Base-by-base conservation (phyloP, 2,888 invertebrate species). In the Catonia carolina region DNA sequence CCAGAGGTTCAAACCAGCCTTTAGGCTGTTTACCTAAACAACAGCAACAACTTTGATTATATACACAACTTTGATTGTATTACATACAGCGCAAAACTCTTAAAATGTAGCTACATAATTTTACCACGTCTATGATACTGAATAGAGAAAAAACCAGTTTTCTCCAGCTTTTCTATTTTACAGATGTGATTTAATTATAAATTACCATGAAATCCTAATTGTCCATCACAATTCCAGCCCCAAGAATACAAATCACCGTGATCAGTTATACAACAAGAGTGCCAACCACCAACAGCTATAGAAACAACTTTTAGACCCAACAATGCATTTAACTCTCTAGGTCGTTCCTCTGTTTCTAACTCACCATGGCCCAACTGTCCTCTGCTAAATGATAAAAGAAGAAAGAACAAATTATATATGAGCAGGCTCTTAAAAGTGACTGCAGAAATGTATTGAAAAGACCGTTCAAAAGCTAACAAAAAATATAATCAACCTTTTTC, bases 221-320 rank as follows among this genome's bases (percentile, higher is more conserved):
- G 92, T 0, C 94, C 93, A 67, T 80, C 81, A 60, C 86, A 83
- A 73, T 95, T 95, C 85, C 89, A 92, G 6, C 95, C 95, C 94
- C 95, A 95, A 2, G 81, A 78, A 69, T 93, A 95, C 0, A 93
- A 68, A 70, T 93, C 93, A 12, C 91, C 92, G 71, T 78, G 80
- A 66, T 80, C 78, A 63, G 89, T 89, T 6, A 92, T 70, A 8
- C 85, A 90, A 51, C 85, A 79, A 53, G 84, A 85, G 71, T 94
- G 93, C 93, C 93, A 95, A 8, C 90, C 91, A 6, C 89, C 90
- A 36, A 88, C 84, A 47, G 84, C 78, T 53, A 94, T 83, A 67
- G 79, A 75, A 0, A 73, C 72, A 55, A 93, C 78, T 68, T 78
- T 80, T 17, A 94, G 75, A 12, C 92, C 93, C 41, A 84, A 81